These are phyloP conservation scores for Pungitius pungitius DNA, from an alignment of 2,113 vertebrate genomes.

Conservation along the genomic window DNA sequence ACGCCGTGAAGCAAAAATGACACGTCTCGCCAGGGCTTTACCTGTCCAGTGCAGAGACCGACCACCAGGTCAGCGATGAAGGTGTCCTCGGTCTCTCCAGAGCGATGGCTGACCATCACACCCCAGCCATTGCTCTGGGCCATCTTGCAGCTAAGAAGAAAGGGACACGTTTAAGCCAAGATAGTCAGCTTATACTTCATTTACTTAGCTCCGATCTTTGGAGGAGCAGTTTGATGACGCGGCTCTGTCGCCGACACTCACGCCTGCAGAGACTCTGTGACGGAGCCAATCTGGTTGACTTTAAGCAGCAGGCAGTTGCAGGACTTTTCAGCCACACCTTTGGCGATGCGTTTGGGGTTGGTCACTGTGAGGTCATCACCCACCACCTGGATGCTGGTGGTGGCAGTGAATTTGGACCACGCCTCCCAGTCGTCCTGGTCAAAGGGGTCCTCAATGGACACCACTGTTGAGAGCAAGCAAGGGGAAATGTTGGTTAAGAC, in stretches of 20 bases:
- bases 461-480: slow-evolving; percentile 79
- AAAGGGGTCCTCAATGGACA: slow-evolving; percentile 98
- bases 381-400: slow-evolving; percentile 91
- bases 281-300: slow-evolving; percentile 98
- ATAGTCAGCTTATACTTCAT: neutral
- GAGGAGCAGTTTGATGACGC: neutral
- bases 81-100: slow-evolving; percentile 92
- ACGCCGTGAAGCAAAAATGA: neutral
- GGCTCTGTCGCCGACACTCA: slow-evolving; percentile 76
- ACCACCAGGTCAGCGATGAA: slow-evolving; percentile 95
- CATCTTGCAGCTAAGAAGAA: slow-evolving; percentile 85
- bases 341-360: slow-evolving; percentile 95
- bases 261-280: slow-evolving; percentile 97
- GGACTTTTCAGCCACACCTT: slow-evolving; percentile 87
- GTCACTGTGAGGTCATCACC: slow-evolving; percentile 97
- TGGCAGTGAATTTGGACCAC: slow-evolving; percentile 92
- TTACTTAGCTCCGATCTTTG: neutral
- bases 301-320: slow-evolving; percentile 99
- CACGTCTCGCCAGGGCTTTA: slow-evolving; percentile 45
- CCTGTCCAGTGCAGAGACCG: slow-evolving; percentile 94
- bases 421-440: slow-evolving; percentile 98
- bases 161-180: neutral
- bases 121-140: slow-evolving; percentile 93
- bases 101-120: slow-evolving; percentile 95
- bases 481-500: neutral